Conservation (phyloP, 2,113 vertebrate species). For the Lucifuga dentata region DNA sequence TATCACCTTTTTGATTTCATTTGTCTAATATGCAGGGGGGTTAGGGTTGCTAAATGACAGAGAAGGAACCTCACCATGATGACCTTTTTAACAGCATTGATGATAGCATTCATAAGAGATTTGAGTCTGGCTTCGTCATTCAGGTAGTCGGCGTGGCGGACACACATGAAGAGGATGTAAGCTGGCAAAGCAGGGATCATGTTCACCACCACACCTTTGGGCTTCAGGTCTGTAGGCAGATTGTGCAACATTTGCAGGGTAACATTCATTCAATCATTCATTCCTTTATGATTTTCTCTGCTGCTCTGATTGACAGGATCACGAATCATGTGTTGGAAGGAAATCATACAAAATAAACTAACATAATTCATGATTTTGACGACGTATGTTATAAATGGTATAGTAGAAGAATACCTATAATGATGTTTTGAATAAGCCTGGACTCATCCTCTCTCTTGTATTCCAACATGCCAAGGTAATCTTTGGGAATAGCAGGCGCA, state of each 20-base stretch:
- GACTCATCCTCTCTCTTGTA: slow-evolving; percentile 90
- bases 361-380: background rate
- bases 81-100: slow-evolving; percentile 89
- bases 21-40: too few relatives aligned
- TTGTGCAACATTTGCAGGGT: background rate
- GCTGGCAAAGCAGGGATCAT: slow-evolving; percentile 93
- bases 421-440: slow-evolving; percentile 89
- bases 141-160: slow-evolving; percentile 92
- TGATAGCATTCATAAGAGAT: slow-evolving; percentile 89
- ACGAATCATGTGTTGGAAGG: too few relatives aligned
- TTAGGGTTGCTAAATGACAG: background rate
- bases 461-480: slow-evolving; percentile 95
- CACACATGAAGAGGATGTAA: slow-evolving; percentile 95
- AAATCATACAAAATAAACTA: background rate
- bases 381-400: too few relatives aligned
- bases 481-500: slow-evolving; percentile 76
- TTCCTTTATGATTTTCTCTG: background rate
- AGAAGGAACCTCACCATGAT: slow-evolving; percentile 84
- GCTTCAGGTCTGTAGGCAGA: slow-evolving; percentile 88
- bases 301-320: background rate
- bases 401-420: slow-evolving; percentile 85
- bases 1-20: too few relatives aligned
- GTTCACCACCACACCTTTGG: slow-evolving; percentile 92
- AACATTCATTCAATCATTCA: background rate
- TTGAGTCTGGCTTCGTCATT: slow-evolving; percentile 90